These are phyloP conservation scores for Mimas tiliae DNA, from an alignment of 2,888 invertebrate species.

Conservation along the genomic window DNA sequence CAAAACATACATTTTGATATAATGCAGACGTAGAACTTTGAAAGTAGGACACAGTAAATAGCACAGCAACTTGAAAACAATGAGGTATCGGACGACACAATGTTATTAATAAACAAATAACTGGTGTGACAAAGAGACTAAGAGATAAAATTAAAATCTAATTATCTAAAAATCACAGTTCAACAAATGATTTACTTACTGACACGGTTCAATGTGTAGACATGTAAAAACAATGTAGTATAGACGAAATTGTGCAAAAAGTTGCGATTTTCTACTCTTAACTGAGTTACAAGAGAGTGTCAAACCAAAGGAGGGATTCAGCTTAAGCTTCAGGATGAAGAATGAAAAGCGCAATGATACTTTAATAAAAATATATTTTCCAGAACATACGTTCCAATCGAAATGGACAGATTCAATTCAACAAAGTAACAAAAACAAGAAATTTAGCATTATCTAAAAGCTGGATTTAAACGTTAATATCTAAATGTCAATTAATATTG, in stretches of 20 bases:
- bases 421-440: slow-evolving; percentile 62
- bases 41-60: not conserved
- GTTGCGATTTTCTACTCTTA: slow-evolving; percentile 32
- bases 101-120: slow-evolving; percentile 1
- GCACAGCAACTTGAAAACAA: slow-evolving; percentile 2
- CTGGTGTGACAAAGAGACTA: not conserved
- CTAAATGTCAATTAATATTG: slow-evolving; percentile 30
- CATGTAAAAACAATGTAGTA: not conserved
- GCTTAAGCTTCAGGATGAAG: slow-evolving; percentile 68
- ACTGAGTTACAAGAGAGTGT: slow-evolving; percentile 36
- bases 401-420: slow-evolving; percentile 77
- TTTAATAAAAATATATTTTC: slow-evolving; percentile 81
- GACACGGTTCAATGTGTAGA: not conserved
- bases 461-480: slow-evolving; percentile 69
- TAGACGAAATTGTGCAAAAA: slow-evolving; percentile 19
- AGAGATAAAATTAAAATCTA: slow-evolving; percentile 16
- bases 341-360: slow-evolving; percentile 80
- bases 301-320: slow-evolving; percentile 49
- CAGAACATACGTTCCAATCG: slow-evolving; percentile 72
- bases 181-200: not conserved
- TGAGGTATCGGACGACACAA: not conserved
- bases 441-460: slow-evolving; percentile 62
- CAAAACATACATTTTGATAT: no score
- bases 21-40: not conserved
- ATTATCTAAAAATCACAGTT: not conserved